These are phyloP conservation scores for Dicyrtomina minuta DNA, from an alignment of 2,888 invertebrate genomes.

Conservation along the genomic window DNA sequence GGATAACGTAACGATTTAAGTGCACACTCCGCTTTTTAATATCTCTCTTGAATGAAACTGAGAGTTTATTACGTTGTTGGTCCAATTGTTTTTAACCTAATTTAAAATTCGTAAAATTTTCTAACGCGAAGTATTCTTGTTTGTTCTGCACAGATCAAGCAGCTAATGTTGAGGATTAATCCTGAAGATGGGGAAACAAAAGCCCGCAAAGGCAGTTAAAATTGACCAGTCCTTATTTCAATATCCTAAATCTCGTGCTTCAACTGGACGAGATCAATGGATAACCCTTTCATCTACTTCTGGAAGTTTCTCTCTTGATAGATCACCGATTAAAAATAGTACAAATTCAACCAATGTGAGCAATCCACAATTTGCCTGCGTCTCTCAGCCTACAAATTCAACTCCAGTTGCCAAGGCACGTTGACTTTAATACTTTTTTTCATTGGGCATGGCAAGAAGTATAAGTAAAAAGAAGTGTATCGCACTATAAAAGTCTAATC, in stretches of 20 bases:
- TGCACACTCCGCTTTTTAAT: too few relatives aligned
- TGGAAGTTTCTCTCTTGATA: conserved; percentile 24
- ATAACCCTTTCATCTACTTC: conserved; percentile 10
- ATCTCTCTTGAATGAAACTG: too few relatives aligned
- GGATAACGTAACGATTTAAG: too few relatives aligned
- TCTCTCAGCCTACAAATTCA: conserved; percentile 23
- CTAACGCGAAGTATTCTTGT: neutral
- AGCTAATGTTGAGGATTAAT: conserved; percentile 61
- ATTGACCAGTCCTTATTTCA: conserved; percentile 52
- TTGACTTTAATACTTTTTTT: too few relatives aligned
- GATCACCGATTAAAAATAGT: conserved; percentile 19
- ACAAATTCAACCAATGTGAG: conserved; percentile 18
- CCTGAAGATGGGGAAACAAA: conserved; percentile 59
- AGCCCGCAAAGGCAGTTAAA: conserved; percentile 47
- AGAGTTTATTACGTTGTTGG: too few relatives aligned
- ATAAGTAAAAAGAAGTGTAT: too few relatives aligned
- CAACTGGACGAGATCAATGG: conserved; percentile 9
- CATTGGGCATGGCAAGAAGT: too few relatives aligned
- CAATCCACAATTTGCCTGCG: conserved; percentile 23
- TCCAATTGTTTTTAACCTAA: too few relatives aligned
- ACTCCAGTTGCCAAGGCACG: conserved; percentile 20
- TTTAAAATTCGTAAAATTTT: too few relatives aligned
- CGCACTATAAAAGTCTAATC: too few relatives aligned
- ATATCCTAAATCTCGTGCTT: conserved; percentile 40
- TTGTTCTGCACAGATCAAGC: conserved; percentile 58